Evolutionary conservation across 37 sponge, comb jelly and placozoan species (phyloP), one percentile per base, ranked within the genome.

Genomic region (Spongia lamella): DNA sequence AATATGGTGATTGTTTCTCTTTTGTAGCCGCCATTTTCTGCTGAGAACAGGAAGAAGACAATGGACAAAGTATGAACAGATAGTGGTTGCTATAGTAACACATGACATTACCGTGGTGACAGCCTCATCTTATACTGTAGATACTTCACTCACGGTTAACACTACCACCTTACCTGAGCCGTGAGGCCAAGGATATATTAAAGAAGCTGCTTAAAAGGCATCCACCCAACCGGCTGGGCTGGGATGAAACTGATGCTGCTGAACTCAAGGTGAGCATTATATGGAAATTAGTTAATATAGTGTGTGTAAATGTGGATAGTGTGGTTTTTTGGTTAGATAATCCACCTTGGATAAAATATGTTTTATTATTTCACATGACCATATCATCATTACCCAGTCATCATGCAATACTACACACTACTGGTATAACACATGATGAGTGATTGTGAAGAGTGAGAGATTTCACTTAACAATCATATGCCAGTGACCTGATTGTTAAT

Each of bases 261-360:
- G 84, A 86, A 50, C 86, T 98, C 43, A 98, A 98, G 80, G 94
- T 93, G n/a, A n/a, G n/a, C n/a, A n/a, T n/a, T n/a, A n/a, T n/a
- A n/a, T n/a, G n/a, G 47, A 19, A 69, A 7, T 26, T 52, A 9
- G 33, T 29, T 20, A 9, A 29, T 7, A 14, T 3, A 16, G 21
- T 43, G 9, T n/a, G 1, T 22, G 21, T 2, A n/a, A 19, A 61
- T 50, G 17, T 73, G 39, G 56, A 43, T 61, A 43, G 74, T 20
- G 24, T 56, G n/a, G n/a, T n/a, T n/a, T n/a, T n/a, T n/a, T n/a
- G n/a, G n/a, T n/a, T n/a, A n/a, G n/a, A n/a, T n/a, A n/a, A n/a
- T n/a, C n/a, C n/a, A n/a, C n/a, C n/a, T n/a, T n/a, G n/a, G n/a
- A n/a, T n/a, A n/a, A n/a, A n/a, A n/a, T n/a, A n/a, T n/a, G n/a